Evolutionary conservation across 2,113 vertebrate species (phyloP), one percentile per base, ranked within the genome.

Genomic region (Pica pica): DNA sequence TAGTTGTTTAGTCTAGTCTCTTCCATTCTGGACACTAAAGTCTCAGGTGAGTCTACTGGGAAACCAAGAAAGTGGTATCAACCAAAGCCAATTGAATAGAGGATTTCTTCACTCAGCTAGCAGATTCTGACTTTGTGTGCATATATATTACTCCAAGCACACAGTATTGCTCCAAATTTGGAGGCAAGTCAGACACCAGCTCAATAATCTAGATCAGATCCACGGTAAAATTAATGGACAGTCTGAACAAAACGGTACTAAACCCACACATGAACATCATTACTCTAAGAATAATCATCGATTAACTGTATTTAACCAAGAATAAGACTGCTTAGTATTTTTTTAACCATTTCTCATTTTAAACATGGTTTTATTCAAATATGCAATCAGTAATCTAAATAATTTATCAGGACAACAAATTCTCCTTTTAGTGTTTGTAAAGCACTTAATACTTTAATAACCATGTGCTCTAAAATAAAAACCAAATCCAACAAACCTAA

Each of bases 191-290:
- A 83, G 50, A 67, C 14, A 30, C 8, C 81, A 59, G 22, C 68
- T 93, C 22, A 87, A 17, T 50, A 50, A 76, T 27, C 16, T 67
- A 65, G 17, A 63, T 67, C 22, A 61, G 49, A 81, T 31, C 52
- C 2, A 81, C 0, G 0, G 7, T 57, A 64, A 27, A 91, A 76
- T 30, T n/a, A 71, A 53, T 12, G n/a, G 9, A 68, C 11, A 53
- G 9, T 59, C 19, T 75, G 64, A 91, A 52, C 5, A 31, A 76
- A 91, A 31, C 1, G 1, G 0, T 80, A 65, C 6, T 52, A 60
- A 77, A 75, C 14, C 7, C 10, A 70, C 3, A 53, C 3, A 20
- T 42, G 5, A 77, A 67, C 6, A 52, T 22, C 3, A 4, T 31
- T 85, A 74, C 11, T 74, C 52, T 15, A 89, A 56, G 26, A 93